These are phyloP conservation scores for Desmodus rotundus DNA, from an alignment of 2,113 vertebrate genomes.

Conservation along the genomic window DNA sequence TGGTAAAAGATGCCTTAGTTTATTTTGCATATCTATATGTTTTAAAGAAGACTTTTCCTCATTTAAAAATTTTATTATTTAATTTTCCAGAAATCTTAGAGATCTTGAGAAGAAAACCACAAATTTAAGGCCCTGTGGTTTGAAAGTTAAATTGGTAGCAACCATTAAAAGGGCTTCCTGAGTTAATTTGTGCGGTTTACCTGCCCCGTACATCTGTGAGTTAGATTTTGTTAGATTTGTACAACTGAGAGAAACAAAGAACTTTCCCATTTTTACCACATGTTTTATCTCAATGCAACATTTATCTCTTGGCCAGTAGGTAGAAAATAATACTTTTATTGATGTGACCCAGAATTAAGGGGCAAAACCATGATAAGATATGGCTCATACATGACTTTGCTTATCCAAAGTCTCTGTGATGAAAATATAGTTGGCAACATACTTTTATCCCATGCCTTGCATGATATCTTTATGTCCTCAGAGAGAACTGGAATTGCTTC, in stretches of 20 bases:
- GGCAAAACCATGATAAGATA: background rate
- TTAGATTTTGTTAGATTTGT: background rate
- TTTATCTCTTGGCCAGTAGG: background rate
- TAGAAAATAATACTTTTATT: background rate
- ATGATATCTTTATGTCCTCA: background rate
- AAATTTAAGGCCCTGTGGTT: background rate
- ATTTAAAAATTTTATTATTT: background rate
- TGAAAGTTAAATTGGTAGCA: background rate
- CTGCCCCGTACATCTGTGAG: background rate
- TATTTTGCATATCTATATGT: background rate
- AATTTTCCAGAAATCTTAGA: background rate
- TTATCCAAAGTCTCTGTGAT: background rate
- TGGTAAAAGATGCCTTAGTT: background rate
- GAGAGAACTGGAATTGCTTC: constrained; percentile 5
- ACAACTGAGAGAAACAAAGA: background rate
- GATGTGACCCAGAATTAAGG: background rate
- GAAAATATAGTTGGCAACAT: background rate
- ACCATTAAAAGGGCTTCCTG: background rate
- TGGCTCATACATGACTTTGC: background rate
- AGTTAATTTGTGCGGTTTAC: background rate
- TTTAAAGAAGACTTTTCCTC: background rate
- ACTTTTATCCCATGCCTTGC: background rate
- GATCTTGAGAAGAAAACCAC: background rate
- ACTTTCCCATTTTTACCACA: background rate
- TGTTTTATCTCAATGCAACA: background rate